Evolutionary conservation across 2,113 vertebrate genomes (phyloP), one percentile per base, ranked within the genome.

Genomic region (Procapra przewalskii): DNA sequence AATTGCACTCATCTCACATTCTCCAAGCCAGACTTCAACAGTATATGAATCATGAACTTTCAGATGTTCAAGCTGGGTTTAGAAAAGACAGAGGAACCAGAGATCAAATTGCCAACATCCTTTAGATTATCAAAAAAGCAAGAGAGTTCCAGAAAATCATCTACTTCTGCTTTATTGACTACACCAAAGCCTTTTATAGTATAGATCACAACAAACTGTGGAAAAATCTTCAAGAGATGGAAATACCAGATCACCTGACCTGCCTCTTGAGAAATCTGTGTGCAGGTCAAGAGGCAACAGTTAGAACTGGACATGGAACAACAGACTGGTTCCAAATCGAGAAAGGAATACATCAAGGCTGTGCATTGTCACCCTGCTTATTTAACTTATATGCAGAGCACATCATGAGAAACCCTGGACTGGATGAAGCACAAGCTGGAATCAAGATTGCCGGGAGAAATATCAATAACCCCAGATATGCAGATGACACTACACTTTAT

Each of bases 91-190:
- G 60, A 62, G 13, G 60, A 31, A 62, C 29, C 60, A 62, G 60
- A 62, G 29, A 15, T 29, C 29, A 62, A 31, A 62, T 62, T 62
- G 29, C 13, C 60, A 33, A 15, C 60, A 62, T 62, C 5, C 2
- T 0, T 3, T 14, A 13, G 59, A 62, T 62, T 0, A 15, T 31
- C 0, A 0, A 62, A 33, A 33, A 62, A 62, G 29, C 29, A 62
- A 62, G 60, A 15, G 60, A 62, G 29, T 33, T 62, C 60, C 29
- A 33, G 29, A 62, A 62, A 33, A 62, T 3, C 60, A 62, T 62
- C 60, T 62, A 62, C 6, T 62, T 62, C 60, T 62, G 29, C 29
- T 62, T 33, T 16, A 33, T 62, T 62, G 60, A 62, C 60, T 7
- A 62, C 3, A 1, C 13, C 6, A 33, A 33, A 62, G 29, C 60